Percentiles rank a stretch among this genome's conserved stretches.
Conservation (phyloP, 1,140 invertebrate genomes). For the Ceratosolen solmsi region DNA sequence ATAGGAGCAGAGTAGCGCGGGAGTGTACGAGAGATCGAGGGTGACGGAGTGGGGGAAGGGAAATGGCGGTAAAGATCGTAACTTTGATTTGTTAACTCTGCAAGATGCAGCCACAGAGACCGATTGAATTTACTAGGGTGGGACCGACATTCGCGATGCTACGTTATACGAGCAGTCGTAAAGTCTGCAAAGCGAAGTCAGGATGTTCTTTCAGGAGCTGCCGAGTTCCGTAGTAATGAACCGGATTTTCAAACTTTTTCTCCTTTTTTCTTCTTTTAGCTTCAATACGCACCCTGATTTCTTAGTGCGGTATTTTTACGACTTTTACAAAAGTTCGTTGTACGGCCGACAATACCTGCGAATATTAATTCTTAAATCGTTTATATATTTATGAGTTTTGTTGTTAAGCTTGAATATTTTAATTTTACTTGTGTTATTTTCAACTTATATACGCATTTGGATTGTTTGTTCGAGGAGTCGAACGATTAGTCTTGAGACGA, state of each 20-base stretch:
- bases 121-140: conserved; percentile 53
- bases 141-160: conserved; percentile 9
- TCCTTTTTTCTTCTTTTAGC: not conserved
- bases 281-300: not conserved
- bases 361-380: conserved; percentile 26
- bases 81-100: conserved; percentile 55
- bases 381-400: too few relatives aligned
- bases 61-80: conserved; percentile 47
- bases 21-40: not conserved
- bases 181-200: conserved; percentile 48
- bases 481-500: too few relatives aligned
- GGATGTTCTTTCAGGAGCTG: conserved; percentile 42
- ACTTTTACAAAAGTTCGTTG: not conserved
- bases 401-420: too few relatives aligned
- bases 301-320: not conserved
- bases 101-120: conserved; percentile 51
- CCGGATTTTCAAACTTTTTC: conserved; percentile 35
- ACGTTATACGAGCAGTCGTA: conserved; percentile 48
- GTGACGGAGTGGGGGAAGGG: not conserved
- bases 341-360: too few relatives aligned
- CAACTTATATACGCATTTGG: too few relatives aligned
- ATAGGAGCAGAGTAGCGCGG: not conserved
- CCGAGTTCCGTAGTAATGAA: conserved; percentile 19
- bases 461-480: too few relatives aligned
- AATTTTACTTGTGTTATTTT: too few relatives aligned